Conservation (phyloP, 2,797 vertebrate species). For the Pantherophis vulpinus region DNA sequence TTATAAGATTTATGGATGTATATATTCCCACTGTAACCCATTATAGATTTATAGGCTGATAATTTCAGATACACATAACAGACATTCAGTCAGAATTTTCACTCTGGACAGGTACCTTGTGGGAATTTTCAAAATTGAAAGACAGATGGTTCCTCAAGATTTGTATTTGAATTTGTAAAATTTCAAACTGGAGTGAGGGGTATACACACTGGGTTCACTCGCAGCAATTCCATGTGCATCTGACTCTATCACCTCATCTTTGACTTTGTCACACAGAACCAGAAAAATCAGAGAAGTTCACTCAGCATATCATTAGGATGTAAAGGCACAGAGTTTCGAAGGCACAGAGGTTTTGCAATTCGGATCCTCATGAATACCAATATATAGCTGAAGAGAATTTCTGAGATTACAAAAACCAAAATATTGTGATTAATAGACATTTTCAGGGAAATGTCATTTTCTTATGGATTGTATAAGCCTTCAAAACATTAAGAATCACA, state of each 20-base stretch:
- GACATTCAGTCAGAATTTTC: slow-evolving; percentile 10
- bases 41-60: not conserved
- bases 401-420: not conserved
- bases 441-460: not conserved
- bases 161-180: not conserved
- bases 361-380: not conserved
- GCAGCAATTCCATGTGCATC: not conserved
- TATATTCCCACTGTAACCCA: not conserved
- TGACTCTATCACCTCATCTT: not conserved
- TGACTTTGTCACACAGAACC: not conserved
- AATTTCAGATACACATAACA: slow-evolving; percentile 3
- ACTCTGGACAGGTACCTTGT: not conserved
- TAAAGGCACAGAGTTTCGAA: not conserved
- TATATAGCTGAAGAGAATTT: not conserved
- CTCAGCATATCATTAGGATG: not conserved
- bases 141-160: not conserved
- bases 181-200: not conserved
- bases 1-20: not conserved
- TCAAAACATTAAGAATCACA: slow-evolving; percentile 8
- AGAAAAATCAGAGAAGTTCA: not conserved
- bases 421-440: not conserved
- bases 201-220: not conserved
- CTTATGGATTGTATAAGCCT: not conserved
- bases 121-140: not conserved
- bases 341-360: not conserved